Percentiles rank a stretch among this genome's conserved stretches.
Conservation (phyloP, 2,888 invertebrate species). For the Campoplex nolae region DNA sequence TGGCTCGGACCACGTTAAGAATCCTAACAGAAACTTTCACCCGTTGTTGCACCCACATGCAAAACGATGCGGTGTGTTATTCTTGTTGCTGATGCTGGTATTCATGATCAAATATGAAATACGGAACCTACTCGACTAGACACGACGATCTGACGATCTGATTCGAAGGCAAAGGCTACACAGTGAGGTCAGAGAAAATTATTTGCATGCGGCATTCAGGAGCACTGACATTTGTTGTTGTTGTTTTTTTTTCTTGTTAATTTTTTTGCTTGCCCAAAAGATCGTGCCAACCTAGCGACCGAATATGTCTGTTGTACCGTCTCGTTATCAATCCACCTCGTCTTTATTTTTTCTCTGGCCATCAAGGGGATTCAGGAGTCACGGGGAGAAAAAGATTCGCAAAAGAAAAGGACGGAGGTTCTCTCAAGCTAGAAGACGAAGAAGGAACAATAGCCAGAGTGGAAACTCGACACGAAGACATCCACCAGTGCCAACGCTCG, state of each 20-base stretch:
- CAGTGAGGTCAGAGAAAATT: not conserved
- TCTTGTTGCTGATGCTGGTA: conserved; percentile 28
- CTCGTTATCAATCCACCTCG: conserved; percentile 53
- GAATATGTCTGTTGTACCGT: conserved; percentile 42
- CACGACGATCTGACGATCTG: conserved; percentile 8
- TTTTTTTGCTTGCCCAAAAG: conserved; percentile 25
- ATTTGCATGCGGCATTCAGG: conserved; percentile 14
- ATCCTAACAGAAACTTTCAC: conserved; percentile 60
- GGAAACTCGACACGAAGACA: conserved; percentile 84
- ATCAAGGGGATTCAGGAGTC: conserved; percentile 54
- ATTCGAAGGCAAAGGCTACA: conserved; percentile 1
- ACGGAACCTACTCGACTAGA: not conserved
- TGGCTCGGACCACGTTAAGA: conserved; percentile 32
- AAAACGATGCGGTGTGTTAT: conserved; percentile 30
- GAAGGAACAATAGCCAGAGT: conserved; percentile 79
- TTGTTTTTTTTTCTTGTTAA: not conserved
- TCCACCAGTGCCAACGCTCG: conserved; percentile 82
- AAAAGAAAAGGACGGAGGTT: conserved; percentile 55
- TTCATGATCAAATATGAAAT: conserved; percentile 30
- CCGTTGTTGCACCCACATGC: conserved; percentile 59
- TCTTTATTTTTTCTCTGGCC: conserved; percentile 48
- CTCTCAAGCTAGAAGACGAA: conserved; percentile 42
- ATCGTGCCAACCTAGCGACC: conserved; percentile 50
- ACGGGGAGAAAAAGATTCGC: conserved; percentile 52
- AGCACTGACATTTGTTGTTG: not conserved